Evolutionary conservation across 64 coral and sea anemone genomes (phyloP).

Genomic region (Stichodactyla helianthus): DNA sequence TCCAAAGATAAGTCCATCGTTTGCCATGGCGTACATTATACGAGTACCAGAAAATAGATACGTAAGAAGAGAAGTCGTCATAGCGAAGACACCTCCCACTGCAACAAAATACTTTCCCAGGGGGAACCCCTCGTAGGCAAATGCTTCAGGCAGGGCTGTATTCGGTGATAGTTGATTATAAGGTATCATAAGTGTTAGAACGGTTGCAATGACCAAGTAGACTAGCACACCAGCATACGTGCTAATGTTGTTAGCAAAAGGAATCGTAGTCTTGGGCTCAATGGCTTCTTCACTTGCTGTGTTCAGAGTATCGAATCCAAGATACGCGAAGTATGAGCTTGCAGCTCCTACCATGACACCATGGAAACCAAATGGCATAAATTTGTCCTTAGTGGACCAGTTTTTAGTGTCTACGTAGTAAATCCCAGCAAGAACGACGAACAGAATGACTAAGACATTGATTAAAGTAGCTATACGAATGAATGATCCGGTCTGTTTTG

Average conservation of each 20-base stretch:
- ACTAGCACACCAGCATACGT: conserved; percentile 73
- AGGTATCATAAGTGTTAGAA: conserved; percentile 85
- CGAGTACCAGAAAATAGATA: conserved; percentile 59
- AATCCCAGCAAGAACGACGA: conserved; percentile 63
- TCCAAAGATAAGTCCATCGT: conserved; percentile 71
- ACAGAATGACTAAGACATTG: conserved; percentile 57
- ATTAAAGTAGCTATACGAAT: conserved; percentile 61
- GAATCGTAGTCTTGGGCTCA: conserved; percentile 51
- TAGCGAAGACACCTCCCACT: conserved; percentile 71
- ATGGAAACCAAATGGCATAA: conserved; percentile 70
- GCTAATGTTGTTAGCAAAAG: conserved; percentile 52
- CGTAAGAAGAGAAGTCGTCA: conserved; percentile 60
- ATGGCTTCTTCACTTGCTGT: conserved; percentile 76
- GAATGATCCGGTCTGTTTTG: conserved; percentile 53
- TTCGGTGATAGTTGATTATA: conserved; percentile 58
- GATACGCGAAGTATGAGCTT: conserved; percentile 72
- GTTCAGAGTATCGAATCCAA: conserved; percentile 83
- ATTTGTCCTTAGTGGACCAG: conserved; percentile 72
- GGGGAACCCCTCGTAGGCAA: conserved; percentile 52
- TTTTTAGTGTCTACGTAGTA: conserved; percentile 75
- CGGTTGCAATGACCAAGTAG: conserved; percentile 59
- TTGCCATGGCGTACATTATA: conserved; percentile 84
- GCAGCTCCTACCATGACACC: conserved; percentile 72
- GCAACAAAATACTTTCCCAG: conserved; percentile 81
- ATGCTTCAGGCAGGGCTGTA: conserved; percentile 51